Evolutionary conservation across 2,113 vertebrate species (phyloP).

Genomic region (Carassius carassius): DNA sequence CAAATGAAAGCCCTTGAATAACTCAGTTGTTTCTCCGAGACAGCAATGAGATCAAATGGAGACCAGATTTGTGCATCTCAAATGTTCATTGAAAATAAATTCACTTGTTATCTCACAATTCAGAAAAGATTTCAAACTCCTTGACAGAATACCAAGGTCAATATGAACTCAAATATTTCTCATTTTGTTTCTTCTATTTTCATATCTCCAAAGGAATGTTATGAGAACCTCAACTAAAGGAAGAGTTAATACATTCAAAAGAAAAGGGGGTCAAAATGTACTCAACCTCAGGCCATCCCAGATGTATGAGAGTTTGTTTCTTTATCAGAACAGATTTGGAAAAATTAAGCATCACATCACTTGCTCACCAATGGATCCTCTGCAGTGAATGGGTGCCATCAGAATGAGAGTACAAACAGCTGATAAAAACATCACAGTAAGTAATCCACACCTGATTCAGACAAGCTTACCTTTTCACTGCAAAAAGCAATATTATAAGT

Average conservation of each 20-base stretch:
- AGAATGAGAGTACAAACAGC: too few species aligned
- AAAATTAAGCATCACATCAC: too few species aligned
- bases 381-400: too few species aligned
- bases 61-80: background rate
- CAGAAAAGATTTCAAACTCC: background rate
- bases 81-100: background rate
- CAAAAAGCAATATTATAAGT: too few species aligned
- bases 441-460: too few species aligned
- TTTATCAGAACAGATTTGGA: too few species aligned
- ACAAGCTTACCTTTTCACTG: too few species aligned
- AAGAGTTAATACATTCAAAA: background rate
- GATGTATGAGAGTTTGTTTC: too few species aligned
- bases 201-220: background rate
- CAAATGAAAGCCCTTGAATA: background rate
- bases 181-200: background rate
- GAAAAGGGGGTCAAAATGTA: background rate
- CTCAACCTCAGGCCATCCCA: too few species aligned
- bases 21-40: background rate
- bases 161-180: slow-evolving; percentile 6
- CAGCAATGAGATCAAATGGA: background rate
- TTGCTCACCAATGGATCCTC: too few species aligned
- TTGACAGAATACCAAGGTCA: background rate
- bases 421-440: too few species aligned
- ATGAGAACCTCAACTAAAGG: background rate
- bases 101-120: background rate